Evolutionary conservation across 2,113 vertebrate species (phyloP).

Genomic region (Myanophis thanlyinensis): DNA sequence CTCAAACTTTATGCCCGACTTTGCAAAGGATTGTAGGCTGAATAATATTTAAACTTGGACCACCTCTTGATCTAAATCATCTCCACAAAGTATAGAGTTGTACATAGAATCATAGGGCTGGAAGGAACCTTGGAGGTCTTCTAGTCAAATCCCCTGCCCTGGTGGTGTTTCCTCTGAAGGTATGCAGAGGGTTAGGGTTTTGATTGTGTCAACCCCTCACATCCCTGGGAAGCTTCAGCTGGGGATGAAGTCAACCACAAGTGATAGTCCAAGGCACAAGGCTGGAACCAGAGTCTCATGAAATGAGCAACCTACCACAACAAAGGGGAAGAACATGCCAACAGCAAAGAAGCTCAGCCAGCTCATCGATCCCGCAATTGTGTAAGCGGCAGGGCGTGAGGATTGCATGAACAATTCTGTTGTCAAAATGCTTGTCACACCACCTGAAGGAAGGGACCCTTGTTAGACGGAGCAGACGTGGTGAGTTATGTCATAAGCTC

Average conservation of each 20-base stretch:
- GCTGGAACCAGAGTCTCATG: not conserved
- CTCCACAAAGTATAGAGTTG: not conserved
- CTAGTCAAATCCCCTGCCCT: not conserved
- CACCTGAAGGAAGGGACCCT: constrained; percentile 46
- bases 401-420: constrained; percentile 87
- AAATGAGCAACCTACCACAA: constrained; percentile 73
- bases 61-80: not conserved
- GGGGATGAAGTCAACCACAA: not conserved
- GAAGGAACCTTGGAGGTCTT: not conserved
- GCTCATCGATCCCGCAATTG: constrained; percentile 79
- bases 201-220: not conserved
- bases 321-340: constrained; percentile 87
- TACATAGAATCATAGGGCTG: not conserved
- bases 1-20: not conserved
- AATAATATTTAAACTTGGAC: not conserved
- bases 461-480: not conserved
- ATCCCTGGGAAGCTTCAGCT: not conserved
- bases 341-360: constrained; percentile 90
- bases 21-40: not conserved
- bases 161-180: not conserved
- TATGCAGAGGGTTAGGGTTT: not conserved
- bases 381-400: constrained; percentile 83
- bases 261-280: not conserved
- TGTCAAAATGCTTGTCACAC: constrained; percentile 67
- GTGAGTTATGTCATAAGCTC: not conserved